Conservation (phyloP, 2,113 vertebrate genomes). For the Pachycephala philippinensis region DNA sequence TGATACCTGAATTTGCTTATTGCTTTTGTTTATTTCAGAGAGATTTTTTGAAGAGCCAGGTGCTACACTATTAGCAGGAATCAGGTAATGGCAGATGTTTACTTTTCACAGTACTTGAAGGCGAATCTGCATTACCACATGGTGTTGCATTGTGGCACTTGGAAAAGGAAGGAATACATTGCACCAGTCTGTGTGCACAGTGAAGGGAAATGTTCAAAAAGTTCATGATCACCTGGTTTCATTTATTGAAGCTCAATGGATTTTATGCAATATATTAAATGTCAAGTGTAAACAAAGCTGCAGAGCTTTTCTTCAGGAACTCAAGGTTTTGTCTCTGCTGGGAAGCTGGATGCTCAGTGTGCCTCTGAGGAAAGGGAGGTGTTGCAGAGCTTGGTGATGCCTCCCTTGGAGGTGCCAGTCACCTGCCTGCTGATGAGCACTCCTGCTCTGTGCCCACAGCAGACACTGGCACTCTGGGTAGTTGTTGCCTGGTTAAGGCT, state of each 20-base stretch:
- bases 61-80: not conserved
- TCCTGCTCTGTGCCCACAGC: not conserved
- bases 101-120: not conserved
- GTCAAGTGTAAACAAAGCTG: not conserved
- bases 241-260: not conserved
- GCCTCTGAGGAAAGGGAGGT: not conserved
- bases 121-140: not conserved
- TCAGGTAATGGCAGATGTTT: not conserved
- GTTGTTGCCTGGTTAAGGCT: not conserved
- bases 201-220: not conserved
- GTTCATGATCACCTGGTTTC: not conserved
- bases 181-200: not conserved
- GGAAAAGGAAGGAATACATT: not conserved
- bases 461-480: not conserved
- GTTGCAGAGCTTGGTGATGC: not conserved
- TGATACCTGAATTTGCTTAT: not conserved
- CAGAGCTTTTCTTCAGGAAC: not conserved
- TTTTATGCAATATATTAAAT: not conserved
- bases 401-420: not conserved
- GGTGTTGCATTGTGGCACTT: not conserved
- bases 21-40: not conserved
- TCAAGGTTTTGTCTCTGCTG: not conserved
- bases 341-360: not conserved
- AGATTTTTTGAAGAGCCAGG: not conserved
- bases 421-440: not conserved